Conservation (phyloP, 2,113 vertebrate species). For the Beaufortia kweichowensis region DNA sequence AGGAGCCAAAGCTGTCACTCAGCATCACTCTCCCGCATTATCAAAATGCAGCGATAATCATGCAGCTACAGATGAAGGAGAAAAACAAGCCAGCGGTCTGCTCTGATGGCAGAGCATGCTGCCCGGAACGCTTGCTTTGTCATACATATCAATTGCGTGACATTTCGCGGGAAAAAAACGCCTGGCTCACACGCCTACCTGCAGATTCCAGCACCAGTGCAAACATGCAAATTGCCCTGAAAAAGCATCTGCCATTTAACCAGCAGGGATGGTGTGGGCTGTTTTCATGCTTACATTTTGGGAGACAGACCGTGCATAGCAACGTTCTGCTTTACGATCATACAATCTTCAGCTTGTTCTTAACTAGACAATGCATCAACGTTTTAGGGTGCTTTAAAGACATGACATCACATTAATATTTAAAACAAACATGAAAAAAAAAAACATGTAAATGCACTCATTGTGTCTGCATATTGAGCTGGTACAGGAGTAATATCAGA, state of each 20-base stretch:
- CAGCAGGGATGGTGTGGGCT: background rate
- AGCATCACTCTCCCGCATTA: slow-evolving; percentile 61
- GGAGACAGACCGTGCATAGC: background rate
- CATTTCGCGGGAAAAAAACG: slow-evolving; percentile 60
- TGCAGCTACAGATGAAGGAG: slow-evolving; percentile 56
- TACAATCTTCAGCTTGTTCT: too few relatives aligned
- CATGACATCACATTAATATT: too few relatives aligned
- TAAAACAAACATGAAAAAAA: too few relatives aligned
- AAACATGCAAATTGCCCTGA: slow-evolving; percentile 15
- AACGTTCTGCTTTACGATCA: background rate
- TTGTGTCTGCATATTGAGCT: too few relatives aligned
- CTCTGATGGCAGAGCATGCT: slow-evolving; percentile 55
- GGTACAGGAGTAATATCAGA: too few relatives aligned
- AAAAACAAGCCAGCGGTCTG: slow-evolving; percentile 30
- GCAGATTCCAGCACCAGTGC: slow-evolving; percentile 35
- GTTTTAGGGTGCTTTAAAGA: too few relatives aligned
- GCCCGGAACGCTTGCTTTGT: slow-evolving; percentile 58
- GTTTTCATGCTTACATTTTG: background rate
- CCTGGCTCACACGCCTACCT: slow-evolving; percentile 52
- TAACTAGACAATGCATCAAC: too few relatives aligned
- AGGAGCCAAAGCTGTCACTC: slow-evolving; percentile 66
- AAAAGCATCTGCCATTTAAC: slow-evolving; percentile 2
- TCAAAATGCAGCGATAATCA: slow-evolving; percentile 70
- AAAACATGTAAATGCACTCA: too few relatives aligned
- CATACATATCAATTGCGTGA: slow-evolving; percentile 61